phyloP scores from a whole-genome alignment of 2,797 vertebrate species.

The Pogoniulus pusillus region DNA sequence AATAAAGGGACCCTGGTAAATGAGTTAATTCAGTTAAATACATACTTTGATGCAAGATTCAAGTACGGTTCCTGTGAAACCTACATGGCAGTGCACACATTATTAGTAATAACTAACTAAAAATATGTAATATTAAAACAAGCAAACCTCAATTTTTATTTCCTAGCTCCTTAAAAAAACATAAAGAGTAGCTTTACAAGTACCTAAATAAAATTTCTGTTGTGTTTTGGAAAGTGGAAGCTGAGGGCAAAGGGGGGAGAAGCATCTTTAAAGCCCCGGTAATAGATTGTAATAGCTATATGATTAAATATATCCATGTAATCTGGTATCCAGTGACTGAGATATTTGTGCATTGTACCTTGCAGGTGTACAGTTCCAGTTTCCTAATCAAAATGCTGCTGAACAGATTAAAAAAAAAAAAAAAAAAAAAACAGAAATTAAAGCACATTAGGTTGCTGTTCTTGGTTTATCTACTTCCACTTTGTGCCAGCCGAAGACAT shows the following conservation, averaged over 20 bases:
- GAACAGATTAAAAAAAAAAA: not conserved
- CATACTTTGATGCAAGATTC: not conserved
- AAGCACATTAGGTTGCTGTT: not conserved
- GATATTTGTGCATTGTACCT: not conserved
- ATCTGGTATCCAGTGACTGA: not conserved
- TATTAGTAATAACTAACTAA: not conserved
- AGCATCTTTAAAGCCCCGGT: not conserved
- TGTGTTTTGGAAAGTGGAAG: accelerated
- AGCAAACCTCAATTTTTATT: not conserved
- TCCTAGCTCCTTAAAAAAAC: no score
- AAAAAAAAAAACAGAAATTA: not conserved
- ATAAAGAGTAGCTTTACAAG: not conserved
- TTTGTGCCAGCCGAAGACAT: not conserved
- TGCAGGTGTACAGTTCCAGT: not conserved
- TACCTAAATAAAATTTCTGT: not conserved
- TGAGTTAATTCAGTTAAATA: not conserved
- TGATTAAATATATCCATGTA: not conserved
- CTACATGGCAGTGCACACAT: not conserved
- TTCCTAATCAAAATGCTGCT: conserved; percentile 2
- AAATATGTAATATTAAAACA: not conserved
- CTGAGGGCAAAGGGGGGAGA: accelerated
- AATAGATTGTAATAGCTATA: not conserved
- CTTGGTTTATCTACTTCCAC: not conserved
- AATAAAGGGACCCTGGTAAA: not conserved
- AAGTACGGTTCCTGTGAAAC: not conserved